Evolutionary conservation across 2,888 invertebrate genomes (phyloP).

Genomic region (Cyaniris semiargus): DNA sequence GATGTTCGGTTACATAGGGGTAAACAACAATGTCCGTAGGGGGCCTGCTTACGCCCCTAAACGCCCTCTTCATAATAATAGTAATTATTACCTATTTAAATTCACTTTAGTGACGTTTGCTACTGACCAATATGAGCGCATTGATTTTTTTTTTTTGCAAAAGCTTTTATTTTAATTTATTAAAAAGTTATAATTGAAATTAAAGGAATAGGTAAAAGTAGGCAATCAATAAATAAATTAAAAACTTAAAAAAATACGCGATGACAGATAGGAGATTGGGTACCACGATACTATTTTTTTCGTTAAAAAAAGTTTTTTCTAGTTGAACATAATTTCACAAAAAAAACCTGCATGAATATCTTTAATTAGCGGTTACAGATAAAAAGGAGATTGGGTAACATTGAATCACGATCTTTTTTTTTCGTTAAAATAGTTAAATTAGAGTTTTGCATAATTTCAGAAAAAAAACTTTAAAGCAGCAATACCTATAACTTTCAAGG

Average conservation of each 20-base stretch:
- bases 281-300: background rate
- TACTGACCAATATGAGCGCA: conserved; percentile 18
- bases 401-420: background rate
- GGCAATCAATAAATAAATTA: background rate
- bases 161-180: background rate
- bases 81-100: conserved; percentile 28
- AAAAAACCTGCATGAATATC: background rate
- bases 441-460: no score
- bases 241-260: background rate
- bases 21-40: conserved; percentile 52
- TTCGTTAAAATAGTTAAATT: background rate
- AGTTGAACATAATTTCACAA: background rate
- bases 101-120: conserved; percentile 23
- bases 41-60: conserved; percentile 1
- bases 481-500: no score
- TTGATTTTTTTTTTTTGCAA: background rate
- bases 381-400: background rate
- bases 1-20: conserved; percentile 59
- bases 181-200: background rate
- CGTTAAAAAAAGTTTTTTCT: background rate
- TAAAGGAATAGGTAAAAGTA: background rate
- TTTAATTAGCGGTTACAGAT: background rate
- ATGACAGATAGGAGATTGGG: background rate
- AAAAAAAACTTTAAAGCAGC: no score
- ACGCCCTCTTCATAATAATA: conserved; percentile 26